These are phyloP conservation scores for Hippopotamus amphibius DNA, from an alignment of 2,113 vertebrate genomes.

Conservation along the genomic window DNA sequence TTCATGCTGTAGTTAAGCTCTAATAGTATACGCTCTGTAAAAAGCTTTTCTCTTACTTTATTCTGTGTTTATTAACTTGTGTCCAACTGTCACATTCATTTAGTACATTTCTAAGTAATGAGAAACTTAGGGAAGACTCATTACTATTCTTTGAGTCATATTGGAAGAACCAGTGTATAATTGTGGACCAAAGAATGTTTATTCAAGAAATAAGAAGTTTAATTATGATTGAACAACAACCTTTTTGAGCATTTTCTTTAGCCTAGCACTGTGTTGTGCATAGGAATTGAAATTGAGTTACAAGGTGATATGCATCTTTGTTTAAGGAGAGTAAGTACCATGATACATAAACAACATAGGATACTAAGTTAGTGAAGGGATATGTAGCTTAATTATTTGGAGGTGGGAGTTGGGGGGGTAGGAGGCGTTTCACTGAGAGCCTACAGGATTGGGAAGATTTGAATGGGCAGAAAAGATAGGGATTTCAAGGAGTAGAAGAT, in stretches of 20 bases:
- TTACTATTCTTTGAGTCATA: not conserved
- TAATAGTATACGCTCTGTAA: not conserved
- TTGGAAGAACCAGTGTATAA: not conserved
- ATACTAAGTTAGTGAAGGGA: not conserved
- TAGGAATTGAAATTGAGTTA: not conserved
- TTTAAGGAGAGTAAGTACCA: not conserved
- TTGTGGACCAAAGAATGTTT: not conserved
- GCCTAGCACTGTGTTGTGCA: not conserved
- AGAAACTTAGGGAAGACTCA: not conserved
- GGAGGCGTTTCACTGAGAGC: not conserved
- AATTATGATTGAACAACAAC: not conserved
- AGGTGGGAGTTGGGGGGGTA: not conserved
- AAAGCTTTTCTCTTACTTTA: not conserved
- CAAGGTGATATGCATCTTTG: not conserved
- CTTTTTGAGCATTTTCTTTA: not conserved
- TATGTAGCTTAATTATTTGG: not conserved
- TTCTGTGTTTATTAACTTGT: not conserved
- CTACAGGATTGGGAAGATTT: not conserved
- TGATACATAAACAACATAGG: not conserved
- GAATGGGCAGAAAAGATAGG: not conserved
- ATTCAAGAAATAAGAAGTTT: constrained; percentile 46
- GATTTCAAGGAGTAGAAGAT: constrained; percentile 3
- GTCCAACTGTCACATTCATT: not conserved
- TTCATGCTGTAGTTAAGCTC: not conserved
- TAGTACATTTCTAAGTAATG: constrained; percentile 35